A percentile compares a stretch with the other conserved stretches of the same genome.
Evolutionary conservation across 2,797 vertebrate species (phyloP).

Genomic region (Melanotaenia pygmaea): DNA sequence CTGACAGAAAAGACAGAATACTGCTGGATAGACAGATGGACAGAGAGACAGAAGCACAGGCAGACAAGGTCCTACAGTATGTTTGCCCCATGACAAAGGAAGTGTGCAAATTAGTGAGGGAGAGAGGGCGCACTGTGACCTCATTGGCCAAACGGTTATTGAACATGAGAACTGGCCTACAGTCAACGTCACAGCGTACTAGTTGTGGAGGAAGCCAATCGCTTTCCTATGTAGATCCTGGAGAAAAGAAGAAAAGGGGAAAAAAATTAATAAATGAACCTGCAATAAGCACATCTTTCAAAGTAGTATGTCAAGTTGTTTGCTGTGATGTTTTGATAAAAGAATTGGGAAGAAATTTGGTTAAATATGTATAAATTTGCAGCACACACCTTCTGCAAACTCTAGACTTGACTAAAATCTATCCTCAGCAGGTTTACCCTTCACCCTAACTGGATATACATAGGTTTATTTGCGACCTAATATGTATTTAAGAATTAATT

Average conservation of each 20-base stretch:
- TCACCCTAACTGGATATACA: no score
- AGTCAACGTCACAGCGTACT: constrained; percentile 77
- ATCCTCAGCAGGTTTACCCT: no score
- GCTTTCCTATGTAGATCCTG: constrained; percentile 85
- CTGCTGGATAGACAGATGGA: constrained; percentile 35
- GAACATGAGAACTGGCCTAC: constrained; percentile 37
- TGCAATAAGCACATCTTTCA: neutral
- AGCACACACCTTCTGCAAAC: no score
- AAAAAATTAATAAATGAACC: neutral
- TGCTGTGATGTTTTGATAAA: no score
- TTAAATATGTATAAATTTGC: no score
- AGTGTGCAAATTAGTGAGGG: constrained; percentile 51
- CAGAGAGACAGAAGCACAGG: constrained; percentile 45
- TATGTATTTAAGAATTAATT: no score
- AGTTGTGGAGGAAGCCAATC: constrained; percentile 81
- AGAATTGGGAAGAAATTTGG: no score
- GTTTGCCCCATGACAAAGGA: constrained; percentile 55
- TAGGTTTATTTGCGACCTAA: no score
- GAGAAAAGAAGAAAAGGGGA: constrained; percentile 24
- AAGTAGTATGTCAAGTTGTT: neutral
- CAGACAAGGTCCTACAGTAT: constrained; percentile 55
- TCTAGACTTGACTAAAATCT: no score
- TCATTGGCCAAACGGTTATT: constrained; percentile 56
- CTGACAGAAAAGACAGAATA: constrained; percentile 41
- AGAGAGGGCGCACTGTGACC: constrained; percentile 57